phyloP scores from a whole-genome alignment of 2,113 vertebrate species.

The Hypomesus transpacificus region DNA sequence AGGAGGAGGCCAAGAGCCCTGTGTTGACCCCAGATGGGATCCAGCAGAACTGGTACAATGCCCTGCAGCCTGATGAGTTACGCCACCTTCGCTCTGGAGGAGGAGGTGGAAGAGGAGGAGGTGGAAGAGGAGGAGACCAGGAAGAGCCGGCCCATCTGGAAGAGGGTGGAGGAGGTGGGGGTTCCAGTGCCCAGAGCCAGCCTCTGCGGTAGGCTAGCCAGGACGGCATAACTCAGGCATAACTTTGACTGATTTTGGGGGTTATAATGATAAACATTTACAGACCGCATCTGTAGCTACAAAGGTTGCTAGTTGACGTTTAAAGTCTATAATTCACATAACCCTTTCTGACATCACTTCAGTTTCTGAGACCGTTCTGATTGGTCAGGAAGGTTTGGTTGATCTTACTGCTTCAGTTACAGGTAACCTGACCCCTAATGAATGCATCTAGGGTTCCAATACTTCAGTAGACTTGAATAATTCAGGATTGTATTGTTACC shows the following conservation, averaged over 20 bases:
- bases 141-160: slow-evolving; percentile 49
- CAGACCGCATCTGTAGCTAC: too few species aligned
- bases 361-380: slow-evolving; percentile 16
- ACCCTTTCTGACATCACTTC: too few species aligned
- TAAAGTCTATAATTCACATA: too few species aligned
- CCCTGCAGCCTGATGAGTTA: slow-evolving; percentile 84
- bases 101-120: slow-evolving; percentile 39
- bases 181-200: slow-evolving; percentile 64
- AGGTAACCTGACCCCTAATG: slow-evolving; percentile 48
- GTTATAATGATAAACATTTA: too few species aligned
- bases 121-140: slow-evolving; percentile 26
- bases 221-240: background rate
- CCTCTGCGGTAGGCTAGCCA: slow-evolving; percentile 77
- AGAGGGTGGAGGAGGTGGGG: slow-evolving; percentile 57
- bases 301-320: too few species aligned
- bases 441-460: slow-evolving; percentile 10
- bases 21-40: slow-evolving; percentile 76
- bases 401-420: slow-evolving; percentile 29
- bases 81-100: slow-evolving; percentile 72
- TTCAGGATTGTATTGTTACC: slow-evolving; percentile 59
- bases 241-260: too few species aligned
- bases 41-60: slow-evolving; percentile 83
- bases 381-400: slow-evolving; percentile 2
- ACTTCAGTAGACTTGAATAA: slow-evolving; percentile 56
- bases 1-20: slow-evolving; percentile 81